phyloP scores from a whole-genome alignment of 2,888 invertebrate species.

The Drosophila meridionalis region DNA sequence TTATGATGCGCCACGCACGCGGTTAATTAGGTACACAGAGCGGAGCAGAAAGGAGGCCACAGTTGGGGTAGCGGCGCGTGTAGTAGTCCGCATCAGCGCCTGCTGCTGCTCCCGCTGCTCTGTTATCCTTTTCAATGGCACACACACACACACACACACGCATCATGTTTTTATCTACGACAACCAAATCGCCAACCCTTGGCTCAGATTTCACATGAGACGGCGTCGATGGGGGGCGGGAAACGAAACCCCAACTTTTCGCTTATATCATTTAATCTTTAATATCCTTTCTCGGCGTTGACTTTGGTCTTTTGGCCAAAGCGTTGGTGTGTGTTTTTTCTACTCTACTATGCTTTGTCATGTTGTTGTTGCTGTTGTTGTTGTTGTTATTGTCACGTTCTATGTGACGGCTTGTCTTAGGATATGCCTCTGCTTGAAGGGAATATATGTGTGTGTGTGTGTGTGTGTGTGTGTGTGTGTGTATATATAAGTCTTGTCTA shows the following conservation, averaged over 20 bases:
- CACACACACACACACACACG: constrained; percentile 47
- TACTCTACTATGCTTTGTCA: background rate
- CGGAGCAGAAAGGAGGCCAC: constrained; percentile 42
- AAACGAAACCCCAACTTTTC: constrained; percentile 49
- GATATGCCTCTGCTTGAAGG: constrained; percentile 27
- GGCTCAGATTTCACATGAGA: constrained; percentile 71
- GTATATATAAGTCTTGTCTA: constrained; percentile 55
- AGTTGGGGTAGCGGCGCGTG: constrained; percentile 36
- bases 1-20: constrained; percentile 80
- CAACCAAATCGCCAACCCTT: constrained; percentile 65
- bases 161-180: constrained; percentile 68
- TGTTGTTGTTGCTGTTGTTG: constrained; percentile 33
- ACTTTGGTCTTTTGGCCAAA: constrained; percentile 72
- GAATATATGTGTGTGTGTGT: constrained; percentile 26
- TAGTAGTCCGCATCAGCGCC: constrained; percentile 33
- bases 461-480: constrained; percentile 30
- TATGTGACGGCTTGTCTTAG: constrained; percentile 73
- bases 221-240: constrained; percentile 9
- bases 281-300: constrained; percentile 79
- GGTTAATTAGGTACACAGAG: constrained; percentile 75
- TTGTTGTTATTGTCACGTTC: constrained; percentile 61
- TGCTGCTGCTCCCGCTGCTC: constrained; percentile 5
- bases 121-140: constrained; percentile 5
- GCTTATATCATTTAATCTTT: constrained; percentile 81
- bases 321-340: constrained; percentile 12